Base-by-base conservation (phyloP, 2,113 vertebrate genomes). In the Pachyramphus minor region DNA sequence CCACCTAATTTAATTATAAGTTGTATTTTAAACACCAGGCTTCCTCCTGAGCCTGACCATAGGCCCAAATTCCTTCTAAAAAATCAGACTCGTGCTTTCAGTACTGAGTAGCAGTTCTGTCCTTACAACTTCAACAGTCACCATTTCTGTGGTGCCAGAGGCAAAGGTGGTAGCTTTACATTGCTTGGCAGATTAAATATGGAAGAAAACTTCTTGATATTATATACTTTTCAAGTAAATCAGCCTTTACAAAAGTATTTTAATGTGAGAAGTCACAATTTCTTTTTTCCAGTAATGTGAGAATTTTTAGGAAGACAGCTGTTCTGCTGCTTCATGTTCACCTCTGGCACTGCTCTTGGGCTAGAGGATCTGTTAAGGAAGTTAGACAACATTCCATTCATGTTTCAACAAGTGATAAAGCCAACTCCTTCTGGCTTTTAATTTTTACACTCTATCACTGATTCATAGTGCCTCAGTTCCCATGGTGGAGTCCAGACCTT, bases 371-470 rank as follows among this genome's bases (percentile, higher is more conserved):
- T 78, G 21, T 53, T 78, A 59, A 44, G 4, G 5, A 87, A 59
- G 50, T 58, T 12, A 73, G 87, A 22, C 92, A 95, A 96, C 92
- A 78, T 79, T 94, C 73, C 74, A 33, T 89, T 87, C 86, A 60
- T 31, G 84, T 94, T 97, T 86, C 60, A 84, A 68, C 84, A 87
- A 25, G 83, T 71, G 62, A 67, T 49, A 81, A 84, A 84, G 69
- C 41, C 31, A 91, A 0, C 47, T 63, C 49, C 59, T 94, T 59
- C 55, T 60, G 16, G 19, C 71, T 89, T 86, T 58, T 68, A 49
- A 24, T 53, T 74, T 93, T 78, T 47, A 76, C 30, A 28, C 24
- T 49, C 58, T 50, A 16, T 42, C 12, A 31, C 56, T n/a, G 55
- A 81, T 79, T 89, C 52, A 86, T 9, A 62, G 13, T 25, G 45